Evolutionary conservation across 2,113 vertebrate genomes (phyloP).

Genomic region (Macquaria australasica): DNA sequence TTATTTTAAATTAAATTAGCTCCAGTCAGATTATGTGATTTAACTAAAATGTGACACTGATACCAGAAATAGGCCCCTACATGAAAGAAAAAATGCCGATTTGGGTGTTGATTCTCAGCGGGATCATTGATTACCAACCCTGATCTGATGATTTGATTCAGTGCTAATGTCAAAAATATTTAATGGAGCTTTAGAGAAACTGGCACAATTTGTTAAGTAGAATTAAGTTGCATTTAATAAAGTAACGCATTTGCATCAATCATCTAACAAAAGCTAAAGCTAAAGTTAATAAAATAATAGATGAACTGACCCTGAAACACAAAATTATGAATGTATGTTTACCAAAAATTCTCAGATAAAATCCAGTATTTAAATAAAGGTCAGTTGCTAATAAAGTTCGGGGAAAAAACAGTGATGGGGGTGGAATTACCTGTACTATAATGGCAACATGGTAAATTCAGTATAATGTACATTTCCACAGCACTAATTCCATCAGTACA

Average conservation of each 20-base stretch:
- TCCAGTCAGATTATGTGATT: too few relatives aligned
- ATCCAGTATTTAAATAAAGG: too few relatives aligned
- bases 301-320: background rate
- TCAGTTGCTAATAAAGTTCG: too few relatives aligned
- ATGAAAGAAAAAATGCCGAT: background rate
- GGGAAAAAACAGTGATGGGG: background rate
- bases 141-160: background rate
- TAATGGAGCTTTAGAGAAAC: background rate
- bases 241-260: background rate
- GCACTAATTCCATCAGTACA: background rate
- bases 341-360: too few relatives aligned
- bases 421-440: background rate
- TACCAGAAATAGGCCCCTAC: too few relatives aligned
- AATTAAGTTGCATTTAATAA: background rate
- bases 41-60: too few relatives aligned
- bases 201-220: background rate
- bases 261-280: background rate
- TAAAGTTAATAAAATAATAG: background rate
- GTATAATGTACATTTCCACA: background rate
- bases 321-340: background rate
- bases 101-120: background rate
- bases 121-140: background rate
- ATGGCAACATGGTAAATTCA: background rate
- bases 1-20: too few relatives aligned
- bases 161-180: background rate